Evolutionary conservation across 1,140 invertebrate species (phyloP).

Genomic region (Antheraea mylitta): DNA sequence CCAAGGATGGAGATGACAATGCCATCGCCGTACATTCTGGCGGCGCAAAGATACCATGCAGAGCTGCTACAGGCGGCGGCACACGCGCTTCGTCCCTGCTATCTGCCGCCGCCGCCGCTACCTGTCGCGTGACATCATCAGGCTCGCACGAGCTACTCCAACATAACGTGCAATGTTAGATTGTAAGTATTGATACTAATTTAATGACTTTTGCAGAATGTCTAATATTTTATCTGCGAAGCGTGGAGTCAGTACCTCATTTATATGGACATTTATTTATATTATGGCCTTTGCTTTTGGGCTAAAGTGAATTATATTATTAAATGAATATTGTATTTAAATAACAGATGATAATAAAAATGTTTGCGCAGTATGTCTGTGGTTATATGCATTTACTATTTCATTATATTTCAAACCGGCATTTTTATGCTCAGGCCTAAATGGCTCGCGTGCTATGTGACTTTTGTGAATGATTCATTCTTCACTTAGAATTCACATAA

Average conservation of each 20-base stretch:
- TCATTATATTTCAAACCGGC: not conserved
- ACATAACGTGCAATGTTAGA: slow-evolving; percentile 73
- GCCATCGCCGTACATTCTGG: slow-evolving; percentile 55
- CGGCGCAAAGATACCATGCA: slow-evolving; percentile 61
- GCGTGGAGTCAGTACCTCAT: not conserved
- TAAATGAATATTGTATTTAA: not conserved
- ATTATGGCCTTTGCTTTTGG: not conserved
- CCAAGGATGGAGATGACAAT: slow-evolving; percentile 49
- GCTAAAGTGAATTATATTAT: not conserved
- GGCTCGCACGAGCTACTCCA: slow-evolving; percentile 40
- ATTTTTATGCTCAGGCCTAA: slow-evolving; percentile 23
- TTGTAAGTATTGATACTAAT: slow-evolving; percentile 64
- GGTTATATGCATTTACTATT: not conserved
- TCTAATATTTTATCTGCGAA: not conserved
- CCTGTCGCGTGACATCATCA: slow-evolving; percentile 68
- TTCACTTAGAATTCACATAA: slow-evolving; percentile 18
- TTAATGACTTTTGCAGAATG: slow-evolving; percentile 7
- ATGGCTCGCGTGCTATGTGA: slow-evolving; percentile 17
- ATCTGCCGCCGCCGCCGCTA: slow-evolving; percentile 62
- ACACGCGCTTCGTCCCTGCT: slow-evolving; percentile 65
- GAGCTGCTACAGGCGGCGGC: slow-evolving; percentile 64
- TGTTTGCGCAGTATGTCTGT: not conserved
- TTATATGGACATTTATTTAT: slow-evolving; percentile 1
- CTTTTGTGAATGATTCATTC: slow-evolving; percentile 27
- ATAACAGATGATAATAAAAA: not conserved